Evolutionary conservation across 2,888 invertebrate genomes (phyloP), one percentile per base, ranked within the genome.

Genomic region (Hyposoter didymator): DNA sequence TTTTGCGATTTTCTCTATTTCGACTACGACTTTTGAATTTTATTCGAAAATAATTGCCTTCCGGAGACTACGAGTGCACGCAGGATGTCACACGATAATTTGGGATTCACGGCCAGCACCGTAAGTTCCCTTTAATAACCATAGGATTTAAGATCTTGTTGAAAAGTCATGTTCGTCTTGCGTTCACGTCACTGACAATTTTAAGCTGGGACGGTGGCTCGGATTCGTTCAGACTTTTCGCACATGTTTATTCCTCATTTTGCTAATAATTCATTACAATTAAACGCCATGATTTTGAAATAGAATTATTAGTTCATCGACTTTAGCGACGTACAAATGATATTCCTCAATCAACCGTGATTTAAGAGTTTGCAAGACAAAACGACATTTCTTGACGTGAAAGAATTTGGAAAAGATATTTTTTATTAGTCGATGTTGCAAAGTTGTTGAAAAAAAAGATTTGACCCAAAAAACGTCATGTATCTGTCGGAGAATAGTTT

Each of bases 41-140:
- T 47, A 55, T 55, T 8, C 3, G 5, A 19, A 5, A 55, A 12
- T 22, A 0, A n/a, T 35, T 12, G 2, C 45, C 17, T 74, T 43
- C 3, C 52, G 49, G 35, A 35, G 52, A 49, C 47, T 17, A 28
- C 28, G 28, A 84, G 85, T 83, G 85, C 72, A n/a, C 43, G 62
- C 73, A 89, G 78, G 49, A 93, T 93, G 92, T 92, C 93, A 66
- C 92, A 90, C 87, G 92, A 92, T 74, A 93, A 93, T 91, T 90
- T 91, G 74, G 93, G 92, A 91, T 93, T 93, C 91, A 91, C 91
- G 7, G 90, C 91, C 47, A 93, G 93, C 82, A 90, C 91, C 90
- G 93, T 93, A 84, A 92, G 93, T 92, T 66, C 45, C 5, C 2
- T 5, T 49, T 47, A 49, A 32, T 32, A 43, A 10, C 1, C 6